phyloP scores from a whole-genome alignment of 2,113 vertebrate species.

The Cyprinodon brontotheroides region DNA sequence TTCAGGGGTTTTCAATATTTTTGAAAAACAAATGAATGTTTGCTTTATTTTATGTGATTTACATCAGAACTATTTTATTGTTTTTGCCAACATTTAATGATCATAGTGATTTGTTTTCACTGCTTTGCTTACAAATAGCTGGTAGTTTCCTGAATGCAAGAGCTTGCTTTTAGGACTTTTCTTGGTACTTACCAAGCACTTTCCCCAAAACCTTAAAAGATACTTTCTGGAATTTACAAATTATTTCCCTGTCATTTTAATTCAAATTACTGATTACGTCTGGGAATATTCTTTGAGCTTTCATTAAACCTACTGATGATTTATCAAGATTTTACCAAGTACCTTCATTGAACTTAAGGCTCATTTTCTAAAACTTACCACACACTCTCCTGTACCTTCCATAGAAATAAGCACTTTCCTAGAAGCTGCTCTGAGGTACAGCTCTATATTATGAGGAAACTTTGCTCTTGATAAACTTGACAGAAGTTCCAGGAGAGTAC shows the following conservation, averaged over 20 bases:
- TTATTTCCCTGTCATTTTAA: background rate
- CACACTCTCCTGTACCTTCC: no score
- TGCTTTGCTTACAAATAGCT: slow-evolving; percentile 5
- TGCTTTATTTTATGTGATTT: slow-evolving; percentile 41
- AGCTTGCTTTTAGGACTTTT: background rate
- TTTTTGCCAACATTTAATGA: slow-evolving; percentile 47
- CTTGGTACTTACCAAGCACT: background rate
- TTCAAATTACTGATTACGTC: background rate
- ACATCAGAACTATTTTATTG: slow-evolving; percentile 18
- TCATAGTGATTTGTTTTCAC: slow-evolving; percentile 25
- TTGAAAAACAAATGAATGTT: slow-evolving; percentile 31
- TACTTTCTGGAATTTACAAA: background rate
- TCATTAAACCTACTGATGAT: no score
- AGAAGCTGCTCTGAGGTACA: background rate
- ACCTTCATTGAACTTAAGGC: no score
- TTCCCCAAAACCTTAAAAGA: background rate
- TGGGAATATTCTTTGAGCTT: no score
- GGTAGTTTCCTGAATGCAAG: background rate
- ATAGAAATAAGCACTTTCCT: no score
- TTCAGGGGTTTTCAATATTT: background rate
- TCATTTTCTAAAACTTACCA: no score
- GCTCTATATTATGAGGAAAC: background rate
- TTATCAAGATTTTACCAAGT: no score
- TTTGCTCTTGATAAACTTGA: background rate
- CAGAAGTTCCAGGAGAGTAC: background rate